phyloP scores from a whole-genome alignment of 2,797 vertebrate genomes.

The Pogoniulus pusillus region DNA sequence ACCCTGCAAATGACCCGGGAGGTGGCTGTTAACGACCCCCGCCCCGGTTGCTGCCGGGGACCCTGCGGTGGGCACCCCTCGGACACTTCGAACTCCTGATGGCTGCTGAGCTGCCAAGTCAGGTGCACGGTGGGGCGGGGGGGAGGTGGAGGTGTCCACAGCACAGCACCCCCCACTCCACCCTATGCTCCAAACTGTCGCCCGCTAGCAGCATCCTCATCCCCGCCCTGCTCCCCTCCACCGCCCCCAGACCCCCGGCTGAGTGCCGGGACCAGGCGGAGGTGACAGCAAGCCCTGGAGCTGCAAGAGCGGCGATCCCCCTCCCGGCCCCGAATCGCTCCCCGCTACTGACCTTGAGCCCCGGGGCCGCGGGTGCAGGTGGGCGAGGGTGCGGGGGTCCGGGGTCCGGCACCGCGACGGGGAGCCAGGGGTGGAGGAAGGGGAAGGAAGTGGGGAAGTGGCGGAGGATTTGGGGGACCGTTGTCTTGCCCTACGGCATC shows the following conservation, averaged over 20 bases:
- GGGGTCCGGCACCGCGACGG: background rate
- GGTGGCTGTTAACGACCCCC: background rate
- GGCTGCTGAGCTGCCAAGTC: background rate
- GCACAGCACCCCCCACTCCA: no score
- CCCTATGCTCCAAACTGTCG: no score
- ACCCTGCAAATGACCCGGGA: background rate
- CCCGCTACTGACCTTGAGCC: conserved; percentile 72
- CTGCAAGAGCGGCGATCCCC: no score
- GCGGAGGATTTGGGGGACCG: background rate
- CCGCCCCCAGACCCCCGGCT: background rate
- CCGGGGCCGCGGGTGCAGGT: conserved; percentile 1
- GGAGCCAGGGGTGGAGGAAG: background rate
- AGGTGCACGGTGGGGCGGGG: background rate
- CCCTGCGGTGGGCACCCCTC: background rate
- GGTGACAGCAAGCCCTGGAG: background rate
- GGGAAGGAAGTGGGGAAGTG: background rate
- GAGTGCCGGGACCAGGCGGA: background rate
- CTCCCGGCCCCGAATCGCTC: background rate
- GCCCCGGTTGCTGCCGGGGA: background rate
- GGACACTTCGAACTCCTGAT: background rate
- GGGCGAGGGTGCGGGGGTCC: background rate
- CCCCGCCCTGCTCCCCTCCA: no score
- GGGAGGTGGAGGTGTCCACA: no score
- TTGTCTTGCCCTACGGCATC: conserved; percentile 31
- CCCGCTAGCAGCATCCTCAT: no score